Evolutionary conservation across 2,797 vertebrate genomes (phyloP).

Genomic region (Labroides dimidiatus): DNA sequence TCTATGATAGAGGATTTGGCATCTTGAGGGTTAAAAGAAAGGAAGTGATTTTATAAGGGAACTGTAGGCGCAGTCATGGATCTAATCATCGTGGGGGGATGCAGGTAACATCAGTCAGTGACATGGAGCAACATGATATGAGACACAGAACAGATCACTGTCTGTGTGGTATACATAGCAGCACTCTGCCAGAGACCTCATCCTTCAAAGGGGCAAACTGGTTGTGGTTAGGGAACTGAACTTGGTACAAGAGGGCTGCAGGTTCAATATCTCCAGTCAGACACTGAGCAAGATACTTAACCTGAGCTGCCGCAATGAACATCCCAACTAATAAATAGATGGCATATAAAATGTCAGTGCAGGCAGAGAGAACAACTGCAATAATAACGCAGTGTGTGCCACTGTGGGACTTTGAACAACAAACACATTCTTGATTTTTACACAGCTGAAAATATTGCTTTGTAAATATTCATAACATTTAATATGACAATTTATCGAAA

Average conservation of each 20-base stretch:
- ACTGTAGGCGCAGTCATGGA: constrained; percentile 79
- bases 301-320: constrained; percentile 83
- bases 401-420: constrained; percentile 12
- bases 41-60: constrained; percentile 79
- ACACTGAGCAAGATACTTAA: constrained; percentile 85
- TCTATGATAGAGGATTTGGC: constrained; percentile 36
- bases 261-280: constrained; percentile 85
- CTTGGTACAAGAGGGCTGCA: constrained; percentile 83
- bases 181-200: constrained; percentile 81
- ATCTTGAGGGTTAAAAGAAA: constrained; percentile 72
- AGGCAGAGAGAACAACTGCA: constrained; percentile 48
- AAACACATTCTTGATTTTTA: constrained; percentile 21
- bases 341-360: constrained; percentile 83
- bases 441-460: too few species aligned
- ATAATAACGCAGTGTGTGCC: constrained; percentile 55
- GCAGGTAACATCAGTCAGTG: constrained; percentile 84
- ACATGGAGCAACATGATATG: constrained; percentile 84
- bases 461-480: too few species aligned
- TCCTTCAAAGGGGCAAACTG: constrained; percentile 84
- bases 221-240: constrained; percentile 87
- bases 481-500: background rate
- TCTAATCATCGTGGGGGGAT: constrained; percentile 80
- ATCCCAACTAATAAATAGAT: constrained; percentile 85
- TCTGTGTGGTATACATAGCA: constrained; percentile 79
- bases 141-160: constrained; percentile 81